Evolutionary conservation across 2,888 invertebrate genomes (phyloP).

Genomic region (Sipha maydis): DNA sequence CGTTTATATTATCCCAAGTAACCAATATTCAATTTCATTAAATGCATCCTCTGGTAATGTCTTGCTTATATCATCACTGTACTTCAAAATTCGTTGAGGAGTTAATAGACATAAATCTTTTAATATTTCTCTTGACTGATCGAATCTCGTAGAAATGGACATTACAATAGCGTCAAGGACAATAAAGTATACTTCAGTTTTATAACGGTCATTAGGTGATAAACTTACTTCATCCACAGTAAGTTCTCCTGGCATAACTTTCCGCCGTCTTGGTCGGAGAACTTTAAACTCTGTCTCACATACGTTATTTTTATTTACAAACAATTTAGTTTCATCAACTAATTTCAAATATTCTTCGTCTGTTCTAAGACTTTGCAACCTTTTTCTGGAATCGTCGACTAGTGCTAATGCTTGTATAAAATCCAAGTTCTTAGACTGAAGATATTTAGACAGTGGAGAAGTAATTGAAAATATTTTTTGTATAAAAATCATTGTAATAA

Average conservation of each 20-base stretch:
- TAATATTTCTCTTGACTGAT: constrained; percentile 12
- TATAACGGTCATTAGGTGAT: neutral
- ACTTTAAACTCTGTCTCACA: neutral
- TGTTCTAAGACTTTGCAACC: neutral
- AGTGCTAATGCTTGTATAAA: constrained; percentile 28
- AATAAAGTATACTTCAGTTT: neutral
- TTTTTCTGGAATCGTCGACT: neutral
- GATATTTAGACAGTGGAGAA: too few relatives aligned
- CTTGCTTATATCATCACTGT: neutral
- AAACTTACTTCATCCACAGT: neutral
- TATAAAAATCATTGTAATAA: too few relatives aligned
- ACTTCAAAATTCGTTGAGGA: constrained; percentile 14
- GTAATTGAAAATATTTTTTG: too few relatives aligned
- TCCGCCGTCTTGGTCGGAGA: neutral
- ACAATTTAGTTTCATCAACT: neutral
- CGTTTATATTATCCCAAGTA: neutral
- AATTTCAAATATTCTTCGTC: neutral
- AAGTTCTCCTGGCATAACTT: neutral
- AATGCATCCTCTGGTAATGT: constrained; percentile 12
- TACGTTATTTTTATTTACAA: neutral
- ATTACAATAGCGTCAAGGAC: constrained; percentile 1
- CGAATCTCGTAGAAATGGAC: neutral
- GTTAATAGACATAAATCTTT: constrained; percentile 16
- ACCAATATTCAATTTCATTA: neutral
- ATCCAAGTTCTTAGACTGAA: too few relatives aligned